These are phyloP conservation scores for Coleophora flavipennella DNA, from an alignment of 2,888 invertebrate species.

Conservation along the genomic window DNA sequence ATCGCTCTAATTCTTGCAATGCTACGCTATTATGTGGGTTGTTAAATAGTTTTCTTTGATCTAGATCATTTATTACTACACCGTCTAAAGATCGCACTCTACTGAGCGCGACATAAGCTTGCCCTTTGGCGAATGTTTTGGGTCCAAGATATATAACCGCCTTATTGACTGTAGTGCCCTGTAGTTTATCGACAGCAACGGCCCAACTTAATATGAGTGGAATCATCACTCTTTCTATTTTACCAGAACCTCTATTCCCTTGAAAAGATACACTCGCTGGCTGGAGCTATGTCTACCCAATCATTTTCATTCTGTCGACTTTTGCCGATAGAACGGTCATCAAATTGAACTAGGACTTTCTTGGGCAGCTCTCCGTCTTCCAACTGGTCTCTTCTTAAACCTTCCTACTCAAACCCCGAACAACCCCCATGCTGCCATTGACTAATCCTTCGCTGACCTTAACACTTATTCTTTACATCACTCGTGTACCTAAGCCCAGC, in stretches of 20 bases:
- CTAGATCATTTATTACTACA: constrained; percentile 1
- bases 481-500: background rate
- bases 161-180: constrained; percentile 12
- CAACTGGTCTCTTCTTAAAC: background rate
- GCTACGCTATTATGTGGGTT: too few species aligned
- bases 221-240: background rate
- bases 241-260: background rate
- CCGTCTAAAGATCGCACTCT: constrained; percentile 16
- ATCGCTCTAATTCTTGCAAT: too few species aligned
- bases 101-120: constrained; percentile 26
- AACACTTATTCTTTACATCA: background rate
- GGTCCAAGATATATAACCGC: background rate
- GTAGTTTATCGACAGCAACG: constrained; percentile 14
- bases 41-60: background rate
- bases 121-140: constrained; percentile 16
- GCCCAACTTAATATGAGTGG: constrained; percentile 12
- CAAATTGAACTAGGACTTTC: background rate
- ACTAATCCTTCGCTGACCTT: background rate
- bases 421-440: too few species aligned
- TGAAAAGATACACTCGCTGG: background rate
- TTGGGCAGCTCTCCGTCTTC: background rate
- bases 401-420: background rate
- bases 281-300: background rate
- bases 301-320: background rate
- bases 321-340: background rate